These are phyloP conservation scores for Crypturellus tataupa DNA, from an alignment of 2,797 vertebrate species.

Conservation along the genomic window DNA sequence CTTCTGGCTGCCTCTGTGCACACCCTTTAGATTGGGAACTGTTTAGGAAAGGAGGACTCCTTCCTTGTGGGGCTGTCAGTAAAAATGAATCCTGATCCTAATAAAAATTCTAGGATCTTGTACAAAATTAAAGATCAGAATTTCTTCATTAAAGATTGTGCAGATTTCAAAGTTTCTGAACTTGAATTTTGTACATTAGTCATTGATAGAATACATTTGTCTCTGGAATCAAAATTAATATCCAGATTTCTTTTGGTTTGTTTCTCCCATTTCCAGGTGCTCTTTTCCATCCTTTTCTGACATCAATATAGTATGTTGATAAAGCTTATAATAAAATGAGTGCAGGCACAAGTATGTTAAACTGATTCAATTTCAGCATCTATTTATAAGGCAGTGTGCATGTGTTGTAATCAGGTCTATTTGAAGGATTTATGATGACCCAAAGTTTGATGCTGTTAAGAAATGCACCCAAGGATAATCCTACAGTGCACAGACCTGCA, in stretches of 20 bases:
- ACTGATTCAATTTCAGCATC: not conserved
- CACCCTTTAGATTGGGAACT: not conserved
- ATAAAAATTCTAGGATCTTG: not conserved
- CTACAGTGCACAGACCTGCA: not conserved
- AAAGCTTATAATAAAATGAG: not conserved
- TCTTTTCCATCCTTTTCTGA: not conserved
- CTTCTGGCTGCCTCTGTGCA: not conserved
- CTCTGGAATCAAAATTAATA: not conserved
- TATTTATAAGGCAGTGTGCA: not conserved
- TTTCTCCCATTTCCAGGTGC: not conserved
- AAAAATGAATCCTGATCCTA: not conserved
- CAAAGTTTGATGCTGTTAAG: not conserved
- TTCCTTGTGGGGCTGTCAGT: not conserved
- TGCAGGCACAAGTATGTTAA: not conserved
- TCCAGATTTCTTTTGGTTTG: not conserved
- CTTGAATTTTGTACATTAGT: not conserved
- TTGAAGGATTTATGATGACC: not conserved
- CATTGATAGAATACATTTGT: not conserved
- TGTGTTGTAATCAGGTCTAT: not conserved
- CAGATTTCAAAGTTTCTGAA: not conserved
- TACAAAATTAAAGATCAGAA: rapidly evolving
- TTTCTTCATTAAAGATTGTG: not conserved
- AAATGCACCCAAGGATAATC: not conserved
- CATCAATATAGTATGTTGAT: not conserved
- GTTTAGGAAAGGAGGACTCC: not conserved